Conservation (phyloP, 2,888 invertebrate genomes). For the Xestoiulus laeticollis region DNA sequence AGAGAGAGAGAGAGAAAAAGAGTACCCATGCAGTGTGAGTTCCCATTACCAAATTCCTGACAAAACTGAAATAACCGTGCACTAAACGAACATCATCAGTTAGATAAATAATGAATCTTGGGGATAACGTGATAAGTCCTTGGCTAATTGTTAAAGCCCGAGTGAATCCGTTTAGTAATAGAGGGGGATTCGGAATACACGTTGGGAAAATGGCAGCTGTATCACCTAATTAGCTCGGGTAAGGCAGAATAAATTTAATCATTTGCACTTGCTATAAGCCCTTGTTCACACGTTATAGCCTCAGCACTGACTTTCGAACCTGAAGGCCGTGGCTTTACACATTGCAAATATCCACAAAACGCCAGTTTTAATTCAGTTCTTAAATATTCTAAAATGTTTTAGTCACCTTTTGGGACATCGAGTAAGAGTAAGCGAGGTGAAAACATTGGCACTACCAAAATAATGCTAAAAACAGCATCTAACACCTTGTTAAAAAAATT, state of each 20-base stretch:
- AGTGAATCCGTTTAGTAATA: conserved; percentile 26
- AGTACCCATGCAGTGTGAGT: background rate
- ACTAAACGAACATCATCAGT: conserved; percentile 11
- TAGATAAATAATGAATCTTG: conserved; percentile 1
- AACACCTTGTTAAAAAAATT: too few relatives aligned
- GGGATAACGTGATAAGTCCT: conserved; percentile 12
- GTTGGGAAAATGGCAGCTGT: conserved; percentile 26
- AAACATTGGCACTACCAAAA: too few relatives aligned
- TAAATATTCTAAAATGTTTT: too few relatives aligned
- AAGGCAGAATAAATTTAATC: conserved; percentile 4
- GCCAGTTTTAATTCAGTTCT: too few relatives aligned
- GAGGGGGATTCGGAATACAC: background rate
- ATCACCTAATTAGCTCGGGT: background rate
- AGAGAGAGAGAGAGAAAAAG: background rate
- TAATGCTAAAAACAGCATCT: too few relatives aligned
- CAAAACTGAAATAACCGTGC: background rate
- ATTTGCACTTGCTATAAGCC: background rate
- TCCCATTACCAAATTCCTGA: background rate
- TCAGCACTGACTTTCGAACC: background rate
- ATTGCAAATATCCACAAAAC: background rate
- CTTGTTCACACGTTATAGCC: background rate
- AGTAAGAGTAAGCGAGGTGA: too few relatives aligned
- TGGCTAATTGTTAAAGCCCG: conserved; percentile 3
- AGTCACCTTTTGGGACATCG: too few relatives aligned
- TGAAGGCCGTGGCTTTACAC: too few relatives aligned